Evolutionary conservation across 2,797 vertebrate species (phyloP), one percentile per base, ranked within the genome.

Genomic region (Anguilla pacifica): DNA sequence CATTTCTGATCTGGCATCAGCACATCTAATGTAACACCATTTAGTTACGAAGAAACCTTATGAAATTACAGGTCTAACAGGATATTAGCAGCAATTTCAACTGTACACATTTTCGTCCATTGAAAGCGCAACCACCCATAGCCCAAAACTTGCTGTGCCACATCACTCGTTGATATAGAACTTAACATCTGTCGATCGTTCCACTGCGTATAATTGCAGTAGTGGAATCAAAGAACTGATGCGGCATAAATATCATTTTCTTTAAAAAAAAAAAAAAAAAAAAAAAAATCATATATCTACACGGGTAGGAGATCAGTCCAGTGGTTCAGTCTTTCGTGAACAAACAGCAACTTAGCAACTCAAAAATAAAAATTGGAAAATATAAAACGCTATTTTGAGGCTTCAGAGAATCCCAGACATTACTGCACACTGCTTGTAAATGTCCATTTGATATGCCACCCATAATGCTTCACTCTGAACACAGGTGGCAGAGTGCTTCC

Each of bases 41-140:
- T 46, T 17, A 9, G 43, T 6, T 2, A 39, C 9, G 35, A 43
- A 79, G 35, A 19, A 49, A 25, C 19, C 79, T 82, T n/a, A 51
- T 82, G 46, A 49, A 49, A 10, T 49, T n/a, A 49, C 39, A 67
- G 53, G 17, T 43, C 84, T 64, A 67, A 67, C 35, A 74, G 67
- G 85, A 49, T 74, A 70, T 43, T 53, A 86, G 85, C 85, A 86
- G 85, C 64, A 74, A 51, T 22, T 74, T 9, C 49, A 74, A 3
- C 55, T 17, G 64, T 31, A n/a, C 19, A 28, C 51, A 10, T 51
- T 53, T 53, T 28, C 43, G 31, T 28, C 46, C 64, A 17, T 39
- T 28, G 15, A 59, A 55, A 61, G 46, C 46, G n/a, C 85, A 49
- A 31, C 13, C 85, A 70, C 51, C 15, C 25, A 53, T 72, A 64